Evolutionary conservation across 1,140 invertebrate genomes (phyloP).

Genomic region (Drosophila simulans): DNA sequence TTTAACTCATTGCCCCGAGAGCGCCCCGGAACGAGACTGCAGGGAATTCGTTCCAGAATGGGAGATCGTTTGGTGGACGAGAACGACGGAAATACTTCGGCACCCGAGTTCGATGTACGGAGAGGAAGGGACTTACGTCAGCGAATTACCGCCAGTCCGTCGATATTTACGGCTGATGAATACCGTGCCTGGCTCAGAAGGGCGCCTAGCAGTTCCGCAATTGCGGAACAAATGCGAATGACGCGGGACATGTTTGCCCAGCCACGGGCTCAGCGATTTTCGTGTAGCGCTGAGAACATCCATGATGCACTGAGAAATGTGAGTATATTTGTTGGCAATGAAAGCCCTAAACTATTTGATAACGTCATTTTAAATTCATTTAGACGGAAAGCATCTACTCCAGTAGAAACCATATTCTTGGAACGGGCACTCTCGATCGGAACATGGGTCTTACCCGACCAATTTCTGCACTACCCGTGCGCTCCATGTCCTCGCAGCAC

Average conservation of each 20-base stretch:
- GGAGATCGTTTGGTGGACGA: constrained; percentile 88
- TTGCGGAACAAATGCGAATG: constrained; percentile 94
- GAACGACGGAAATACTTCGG: constrained; percentile 92
- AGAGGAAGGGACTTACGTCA: constrained; percentile 85
- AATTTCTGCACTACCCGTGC: constrained; percentile 86
- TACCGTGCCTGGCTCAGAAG: constrained; percentile 95
- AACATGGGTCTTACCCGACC: constrained; percentile 84
- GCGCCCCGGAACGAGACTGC: constrained; percentile 86
- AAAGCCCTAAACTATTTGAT: too few species aligned
- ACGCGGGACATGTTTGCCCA: constrained; percentile 88
- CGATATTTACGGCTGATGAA: constrained; percentile 95
- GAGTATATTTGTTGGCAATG: constrained; percentile 70
- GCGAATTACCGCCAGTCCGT: constrained; percentile 80
- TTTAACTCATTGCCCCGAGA: constrained; percentile 91
- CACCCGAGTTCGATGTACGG: constrained; percentile 91
- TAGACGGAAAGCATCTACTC: constrained; percentile 88
- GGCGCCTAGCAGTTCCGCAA: constrained; percentile 95
- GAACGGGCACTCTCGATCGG: constrained; percentile 86
- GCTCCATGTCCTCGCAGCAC: constrained; percentile 89
- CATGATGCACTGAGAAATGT: constrained; percentile 92
- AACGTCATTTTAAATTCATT: too few species aligned
- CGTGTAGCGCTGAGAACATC: constrained; percentile 95
- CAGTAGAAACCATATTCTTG: constrained; percentile 85
- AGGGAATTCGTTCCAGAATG: constrained; percentile 76
- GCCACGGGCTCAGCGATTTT: constrained; percentile 90